Conservation (phyloP, 2,888 invertebrate species). For the Graphium colonna region DNA sequence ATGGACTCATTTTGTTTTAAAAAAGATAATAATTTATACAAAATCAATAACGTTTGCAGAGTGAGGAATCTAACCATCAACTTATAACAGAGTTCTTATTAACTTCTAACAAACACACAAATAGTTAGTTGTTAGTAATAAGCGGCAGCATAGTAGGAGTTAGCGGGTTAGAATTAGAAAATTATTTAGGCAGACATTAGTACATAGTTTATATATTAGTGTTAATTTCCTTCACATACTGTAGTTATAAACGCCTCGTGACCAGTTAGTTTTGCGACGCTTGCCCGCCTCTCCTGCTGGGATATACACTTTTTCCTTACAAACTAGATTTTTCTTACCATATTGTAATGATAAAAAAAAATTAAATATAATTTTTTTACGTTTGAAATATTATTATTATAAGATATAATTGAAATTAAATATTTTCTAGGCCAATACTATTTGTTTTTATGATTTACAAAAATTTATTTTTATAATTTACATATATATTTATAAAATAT, state of each 20-base stretch:
- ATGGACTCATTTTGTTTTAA: too few relatives aligned
- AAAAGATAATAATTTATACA: too few relatives aligned
- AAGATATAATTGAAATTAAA: too few relatives aligned
- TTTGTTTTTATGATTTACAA: too few relatives aligned
- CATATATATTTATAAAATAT: too few relatives aligned
- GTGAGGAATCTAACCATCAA: too few relatives aligned
- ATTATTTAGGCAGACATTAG: constrained; percentile 33
- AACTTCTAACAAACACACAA: background rate
- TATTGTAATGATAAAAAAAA: background rate
- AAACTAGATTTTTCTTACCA: background rate
- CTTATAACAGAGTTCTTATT: background rate
- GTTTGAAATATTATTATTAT: background rate
- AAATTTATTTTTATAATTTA: too few relatives aligned
- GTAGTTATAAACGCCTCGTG: constrained; percentile 68
- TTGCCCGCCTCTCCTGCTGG: constrained; percentile 66
- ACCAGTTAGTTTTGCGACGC: constrained; percentile 55
- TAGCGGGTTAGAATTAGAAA: constrained; percentile 26
- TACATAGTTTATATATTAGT: constrained; percentile 30
- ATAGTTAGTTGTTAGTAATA: background rate
- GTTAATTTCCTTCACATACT: constrained; percentile 68
- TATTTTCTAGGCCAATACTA: too few relatives aligned
- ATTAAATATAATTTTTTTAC: too few relatives aligned
- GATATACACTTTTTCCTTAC: constrained; percentile 31
- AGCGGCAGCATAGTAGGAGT: background rate
- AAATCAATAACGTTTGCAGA: too few relatives aligned